Evolutionary conservation across 2,113 vertebrate species (phyloP).

Genomic region (Pelobates fuscus): DNA sequence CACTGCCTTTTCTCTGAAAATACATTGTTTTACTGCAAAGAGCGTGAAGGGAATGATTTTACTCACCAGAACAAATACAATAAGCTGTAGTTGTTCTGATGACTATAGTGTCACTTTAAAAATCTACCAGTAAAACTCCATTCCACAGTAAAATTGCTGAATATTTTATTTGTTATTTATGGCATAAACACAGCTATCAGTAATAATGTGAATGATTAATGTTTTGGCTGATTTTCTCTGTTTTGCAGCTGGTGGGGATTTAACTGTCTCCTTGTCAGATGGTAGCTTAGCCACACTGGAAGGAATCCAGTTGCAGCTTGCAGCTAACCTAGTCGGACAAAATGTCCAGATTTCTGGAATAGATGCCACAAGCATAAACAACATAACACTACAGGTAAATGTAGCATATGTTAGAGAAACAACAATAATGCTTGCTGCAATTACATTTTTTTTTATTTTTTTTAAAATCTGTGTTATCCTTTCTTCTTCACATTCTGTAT

Average conservation of each 20-base stretch:
- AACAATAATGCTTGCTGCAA: background rate
- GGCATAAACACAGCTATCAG: too few species aligned
- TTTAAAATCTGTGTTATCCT: too few species aligned
- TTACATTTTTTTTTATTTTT: background rate
- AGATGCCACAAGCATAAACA: conserved; percentile 90
- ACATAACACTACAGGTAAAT: conserved; percentile 92
- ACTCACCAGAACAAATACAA: too few species aligned
- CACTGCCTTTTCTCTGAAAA: too few species aligned
- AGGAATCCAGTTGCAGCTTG: conserved; percentile 93
- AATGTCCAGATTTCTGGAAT: conserved; percentile 97
- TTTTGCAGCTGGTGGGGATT: conserved; percentile 83
- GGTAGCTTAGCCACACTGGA: conserved; percentile 89
- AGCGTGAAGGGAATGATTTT: too few species aligned
- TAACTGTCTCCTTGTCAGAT: conserved; percentile 93
- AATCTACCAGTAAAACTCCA: too few species aligned
- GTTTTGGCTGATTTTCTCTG: conserved; percentile 40
- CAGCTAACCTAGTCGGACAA: conserved; percentile 88
- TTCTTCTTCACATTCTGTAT: background rate
- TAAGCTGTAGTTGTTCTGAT: too few species aligned
- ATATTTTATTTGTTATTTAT: too few species aligned
- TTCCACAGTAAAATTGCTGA: too few species aligned
- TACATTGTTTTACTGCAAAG: too few species aligned
- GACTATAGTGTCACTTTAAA: too few species aligned
- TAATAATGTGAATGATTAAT: too few species aligned
- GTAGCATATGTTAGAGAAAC: background rate